Percentiles rank a stretch among this genome's conserved stretches.
These are phyloP conservation scores for Corythornis cristatus DNA, from an alignment of 2,113 vertebrate genomes.

Conservation along the genomic window DNA sequence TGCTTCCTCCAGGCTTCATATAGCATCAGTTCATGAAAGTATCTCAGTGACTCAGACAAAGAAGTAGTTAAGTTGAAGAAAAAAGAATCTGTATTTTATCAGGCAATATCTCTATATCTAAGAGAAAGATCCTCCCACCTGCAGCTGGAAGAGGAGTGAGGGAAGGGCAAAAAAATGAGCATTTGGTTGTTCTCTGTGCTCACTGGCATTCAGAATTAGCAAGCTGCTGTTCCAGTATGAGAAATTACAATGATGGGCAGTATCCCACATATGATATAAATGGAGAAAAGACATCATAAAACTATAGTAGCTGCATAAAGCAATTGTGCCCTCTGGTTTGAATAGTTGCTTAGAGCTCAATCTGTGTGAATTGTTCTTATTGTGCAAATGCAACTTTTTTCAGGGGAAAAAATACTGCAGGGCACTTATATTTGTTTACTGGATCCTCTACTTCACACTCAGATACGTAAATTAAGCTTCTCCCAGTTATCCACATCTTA, in stretches of 20 bases:
- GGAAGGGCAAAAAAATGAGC: slow-evolving; percentile 12
- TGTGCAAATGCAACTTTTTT: not conserved
- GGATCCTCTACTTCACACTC: not conserved
- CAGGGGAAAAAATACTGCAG: not conserved
- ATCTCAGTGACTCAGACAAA: slow-evolving; percentile 10
- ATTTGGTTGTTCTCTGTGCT: slow-evolving; percentile 25
- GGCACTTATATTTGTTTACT: not conserved
- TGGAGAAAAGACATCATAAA: slow-evolving; percentile 19
- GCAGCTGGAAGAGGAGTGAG: slow-evolving; percentile 25
- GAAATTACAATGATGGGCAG: slow-evolving; percentile 23
- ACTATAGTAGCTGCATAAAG: not conserved
- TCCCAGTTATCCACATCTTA: not conserved
- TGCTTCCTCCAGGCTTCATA: not conserved
- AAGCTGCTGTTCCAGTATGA: not conserved
- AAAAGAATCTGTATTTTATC: not conserved
- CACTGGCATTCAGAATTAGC: not conserved
- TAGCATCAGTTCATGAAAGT: not conserved
- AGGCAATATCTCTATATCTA: not conserved
- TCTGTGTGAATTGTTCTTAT: not conserved
- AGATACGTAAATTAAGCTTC: not conserved
- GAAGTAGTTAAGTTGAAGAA: not conserved
- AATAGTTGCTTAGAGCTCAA: not conserved
- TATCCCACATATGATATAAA: slow-evolving; percentile 16
- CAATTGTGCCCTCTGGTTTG: not conserved
- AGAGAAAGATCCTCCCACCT: slow-evolving; percentile 34